phyloP scores from a whole-genome alignment of 2,888 invertebrate genomes.

The Agrypnus murinus region DNA sequence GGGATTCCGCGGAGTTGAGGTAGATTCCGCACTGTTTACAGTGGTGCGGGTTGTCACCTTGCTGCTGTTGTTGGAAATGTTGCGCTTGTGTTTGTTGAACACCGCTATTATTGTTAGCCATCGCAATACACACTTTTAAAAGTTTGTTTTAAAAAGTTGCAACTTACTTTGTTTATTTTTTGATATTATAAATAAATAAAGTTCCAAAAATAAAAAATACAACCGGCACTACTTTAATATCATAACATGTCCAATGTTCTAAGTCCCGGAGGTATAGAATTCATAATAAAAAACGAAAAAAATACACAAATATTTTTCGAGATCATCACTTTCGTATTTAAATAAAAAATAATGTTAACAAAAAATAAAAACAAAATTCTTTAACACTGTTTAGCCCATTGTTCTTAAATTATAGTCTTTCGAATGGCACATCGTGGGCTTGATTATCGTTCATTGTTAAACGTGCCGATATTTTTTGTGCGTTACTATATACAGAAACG shows the following conservation, averaged over 20 bases:
- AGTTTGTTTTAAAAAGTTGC: too few species aligned
- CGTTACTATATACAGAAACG: constrained; percentile 34
- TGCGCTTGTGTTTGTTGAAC: constrained; percentile 55
- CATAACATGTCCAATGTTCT: constrained; percentile 70
- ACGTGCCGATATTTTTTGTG: constrained; percentile 39
- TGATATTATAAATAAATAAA: constrained; percentile 63
- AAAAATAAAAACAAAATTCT: constrained; percentile 61
- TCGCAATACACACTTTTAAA: constrained; percentile 61
- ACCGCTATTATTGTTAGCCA: constrained; percentile 66
- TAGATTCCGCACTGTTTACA: constrained; percentile 86
- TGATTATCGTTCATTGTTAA: constrained; percentile 43
- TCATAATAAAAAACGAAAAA: constrained; percentile 57
- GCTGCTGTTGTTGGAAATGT: constrained; percentile 63
- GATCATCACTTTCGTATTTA: constrained; percentile 61
- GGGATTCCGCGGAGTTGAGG: constrained; percentile 84
- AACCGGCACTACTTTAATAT: constrained; percentile 69
- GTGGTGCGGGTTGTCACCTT: constrained; percentile 75
- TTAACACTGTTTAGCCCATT: constrained; percentile 66
- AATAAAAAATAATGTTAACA: constrained; percentile 60
- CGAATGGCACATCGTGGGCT: constrained; percentile 35
- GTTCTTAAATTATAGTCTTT: constrained; percentile 49
- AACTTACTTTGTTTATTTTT: too few species aligned
- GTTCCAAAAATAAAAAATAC: constrained; percentile 67
- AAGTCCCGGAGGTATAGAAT: constrained; percentile 64
- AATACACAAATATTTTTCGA: constrained; percentile 53